These are phyloP conservation scores for Furnarius figulus DNA, from an alignment of 2,113 vertebrate genomes.

Conservation along the genomic window DNA sequence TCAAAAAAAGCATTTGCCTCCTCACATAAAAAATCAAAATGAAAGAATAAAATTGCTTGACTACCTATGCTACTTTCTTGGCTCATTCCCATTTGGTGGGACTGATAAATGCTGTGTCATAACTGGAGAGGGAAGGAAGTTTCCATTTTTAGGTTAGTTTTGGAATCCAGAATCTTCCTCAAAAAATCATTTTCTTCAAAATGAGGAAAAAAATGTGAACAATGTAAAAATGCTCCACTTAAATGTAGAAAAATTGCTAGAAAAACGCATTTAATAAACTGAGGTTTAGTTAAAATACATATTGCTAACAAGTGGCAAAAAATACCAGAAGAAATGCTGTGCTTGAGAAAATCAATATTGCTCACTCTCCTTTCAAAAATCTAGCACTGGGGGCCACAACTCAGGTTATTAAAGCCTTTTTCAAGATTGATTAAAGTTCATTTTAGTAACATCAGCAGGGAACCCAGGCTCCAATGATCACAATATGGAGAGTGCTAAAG, in stretches of 20 bases:
- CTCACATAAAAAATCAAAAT: neutral
- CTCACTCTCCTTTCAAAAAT: neutral
- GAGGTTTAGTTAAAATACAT: neutral
- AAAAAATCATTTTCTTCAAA: neutral
- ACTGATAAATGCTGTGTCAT: neutral
- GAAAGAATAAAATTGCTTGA: neutral
- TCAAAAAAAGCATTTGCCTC: neutral
- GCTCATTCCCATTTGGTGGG: neutral
- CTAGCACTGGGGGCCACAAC: neutral
- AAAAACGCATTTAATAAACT: neutral
- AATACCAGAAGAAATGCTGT: neutral
- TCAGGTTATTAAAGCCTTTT: neutral
- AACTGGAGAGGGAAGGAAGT: neutral
- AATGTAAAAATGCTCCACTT: neutral
- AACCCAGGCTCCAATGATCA: neutral
- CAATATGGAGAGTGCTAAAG: neutral
- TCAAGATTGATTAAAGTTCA: constrained; percentile 1
- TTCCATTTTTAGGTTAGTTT: neutral
- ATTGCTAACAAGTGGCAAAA: constrained; percentile 2
- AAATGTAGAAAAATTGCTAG: neutral
- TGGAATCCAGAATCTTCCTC: neutral
- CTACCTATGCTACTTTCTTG: neutral
- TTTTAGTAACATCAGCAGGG: constrained; percentile 2
- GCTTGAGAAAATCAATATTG: neutral
- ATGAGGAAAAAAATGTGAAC: neutral